phyloP scores from a whole-genome alignment of 2,797 vertebrate species.

The Cyclopterus lumpus region DNA sequence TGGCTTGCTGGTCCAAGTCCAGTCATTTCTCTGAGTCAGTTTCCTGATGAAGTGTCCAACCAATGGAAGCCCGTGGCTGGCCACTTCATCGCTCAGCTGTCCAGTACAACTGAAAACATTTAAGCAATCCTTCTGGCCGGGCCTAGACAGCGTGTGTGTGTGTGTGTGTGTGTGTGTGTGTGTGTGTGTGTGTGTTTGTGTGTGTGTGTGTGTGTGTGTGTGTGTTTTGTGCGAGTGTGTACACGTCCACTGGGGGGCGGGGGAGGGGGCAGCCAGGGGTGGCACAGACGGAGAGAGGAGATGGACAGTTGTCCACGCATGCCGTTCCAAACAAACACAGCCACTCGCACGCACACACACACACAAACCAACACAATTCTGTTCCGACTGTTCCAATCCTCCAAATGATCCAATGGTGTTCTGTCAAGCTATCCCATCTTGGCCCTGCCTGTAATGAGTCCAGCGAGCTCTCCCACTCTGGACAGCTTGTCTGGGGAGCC shows the following conservation, averaged over 20 bases:
- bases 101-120: conserved; percentile 79
- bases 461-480: conserved; percentile 83
- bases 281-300: conserved; percentile 80
- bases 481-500: conserved; percentile 84
- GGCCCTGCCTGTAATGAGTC: conserved; percentile 82
- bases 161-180: conserved; percentile 25
- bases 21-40: conserved; percentile 82
- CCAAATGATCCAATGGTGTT: conserved; percentile 80
- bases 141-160: conserved; percentile 42
- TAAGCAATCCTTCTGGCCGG: conserved; percentile 77
- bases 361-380: conserved; percentile 68
- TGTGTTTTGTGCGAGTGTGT: conserved; percentile 36
- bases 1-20: conserved; percentile 69
- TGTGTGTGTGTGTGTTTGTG: conserved; percentile 21
- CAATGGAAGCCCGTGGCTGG: conserved; percentile 76
- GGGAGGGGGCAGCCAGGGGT: conserved; percentile 78
- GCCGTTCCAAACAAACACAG: conserved; percentile 68
- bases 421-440: conserved; percentile 80
- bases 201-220: conserved; percentile 23
- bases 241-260: conserved; percentile 57
- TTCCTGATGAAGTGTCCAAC: conserved; percentile 77
- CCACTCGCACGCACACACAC: conserved; percentile 33
- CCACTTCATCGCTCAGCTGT: conserved; percentile 81
- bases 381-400: conserved; percentile 68
- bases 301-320: conserved; percentile 78